Evolutionary conservation across 2,888 invertebrate genomes (phyloP).

Genomic region (Cryptocephalus primarius): DNA sequence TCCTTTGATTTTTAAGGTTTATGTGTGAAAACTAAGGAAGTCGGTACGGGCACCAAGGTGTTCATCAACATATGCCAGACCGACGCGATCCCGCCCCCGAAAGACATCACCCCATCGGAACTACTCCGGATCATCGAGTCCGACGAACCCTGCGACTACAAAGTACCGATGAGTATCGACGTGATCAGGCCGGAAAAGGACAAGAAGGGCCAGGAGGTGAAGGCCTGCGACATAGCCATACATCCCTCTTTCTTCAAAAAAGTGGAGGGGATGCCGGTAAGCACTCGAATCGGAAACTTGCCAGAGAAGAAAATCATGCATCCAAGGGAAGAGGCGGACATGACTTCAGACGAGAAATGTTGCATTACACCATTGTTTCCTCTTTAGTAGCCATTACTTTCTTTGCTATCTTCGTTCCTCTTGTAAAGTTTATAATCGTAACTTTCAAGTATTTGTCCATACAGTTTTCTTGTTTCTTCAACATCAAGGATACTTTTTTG

Average conservation of each 20-base stretch:
- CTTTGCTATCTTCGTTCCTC: no score
- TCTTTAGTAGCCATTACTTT: no score
- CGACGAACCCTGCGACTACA: conserved; percentile 56
- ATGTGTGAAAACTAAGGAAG: conserved; percentile 65
- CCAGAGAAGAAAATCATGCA: no score
- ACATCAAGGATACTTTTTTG: no score
- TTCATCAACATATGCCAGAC: conserved; percentile 82
- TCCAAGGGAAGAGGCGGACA: no score
- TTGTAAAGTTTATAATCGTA: no score
- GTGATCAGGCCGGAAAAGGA: conserved; percentile 67
- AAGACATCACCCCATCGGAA: conserved; percentile 59
- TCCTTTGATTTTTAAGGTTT: conserved; percentile 46
- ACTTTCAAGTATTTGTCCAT: no score
- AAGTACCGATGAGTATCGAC: conserved; percentile 86
- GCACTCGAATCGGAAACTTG: no score
- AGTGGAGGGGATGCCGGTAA: conserved; percentile 46
- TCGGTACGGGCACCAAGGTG: conserved; percentile 54
- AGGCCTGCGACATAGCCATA: conserved; percentile 75
- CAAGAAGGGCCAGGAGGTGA: conserved; percentile 58
- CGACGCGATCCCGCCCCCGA: conserved; percentile 63
- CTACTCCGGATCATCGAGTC: conserved; percentile 57
- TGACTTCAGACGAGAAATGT: no score
- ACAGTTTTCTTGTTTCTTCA: no score
- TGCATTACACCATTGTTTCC: no score
- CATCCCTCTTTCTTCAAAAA: conserved; percentile 68